Evolutionary conservation across 2,113 vertebrate genomes (phyloP).

Genomic region (Probosciger aterrimus): DNA sequence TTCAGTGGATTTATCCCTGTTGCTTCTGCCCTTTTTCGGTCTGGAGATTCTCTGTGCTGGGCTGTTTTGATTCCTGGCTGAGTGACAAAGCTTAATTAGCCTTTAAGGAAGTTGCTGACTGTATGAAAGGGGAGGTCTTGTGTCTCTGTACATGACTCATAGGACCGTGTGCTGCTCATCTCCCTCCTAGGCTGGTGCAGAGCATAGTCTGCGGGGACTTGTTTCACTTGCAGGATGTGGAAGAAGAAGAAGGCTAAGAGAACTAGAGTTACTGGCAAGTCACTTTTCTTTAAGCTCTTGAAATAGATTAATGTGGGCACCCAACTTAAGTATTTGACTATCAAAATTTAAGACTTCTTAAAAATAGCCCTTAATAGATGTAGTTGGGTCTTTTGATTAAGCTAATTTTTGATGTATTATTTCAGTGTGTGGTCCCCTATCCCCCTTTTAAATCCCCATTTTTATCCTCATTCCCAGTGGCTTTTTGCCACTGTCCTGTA

Average conservation of each 20-base stretch:
- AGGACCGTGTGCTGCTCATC: background rate
- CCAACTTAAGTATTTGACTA: background rate
- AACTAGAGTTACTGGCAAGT: slow-evolving; percentile 65
- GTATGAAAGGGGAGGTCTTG: background rate
- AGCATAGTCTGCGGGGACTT: background rate
- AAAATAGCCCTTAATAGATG: background rate
- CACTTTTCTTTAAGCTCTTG: slow-evolving; percentile 34
- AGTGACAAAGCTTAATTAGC: background rate
- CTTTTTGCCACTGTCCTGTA: background rate
- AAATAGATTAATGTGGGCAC: background rate
- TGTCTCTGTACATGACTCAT: background rate
- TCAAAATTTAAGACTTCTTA: background rate
- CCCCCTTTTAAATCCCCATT: background rate
- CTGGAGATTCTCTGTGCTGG: background rate
- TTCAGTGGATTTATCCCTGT: background rate
- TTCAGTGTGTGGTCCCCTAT: background rate
- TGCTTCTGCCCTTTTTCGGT: background rate
- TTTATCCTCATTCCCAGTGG: background rate
- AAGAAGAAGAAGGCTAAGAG: slow-evolving; percentile 64
- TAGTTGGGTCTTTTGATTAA: background rate
- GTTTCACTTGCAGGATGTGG: slow-evolving; percentile 50
- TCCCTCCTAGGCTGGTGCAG: background rate
- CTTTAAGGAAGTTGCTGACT: background rate
- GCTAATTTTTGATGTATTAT: background rate
- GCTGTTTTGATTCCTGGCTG: background rate